Percentiles rank a stretch among this genome's conserved stretches.
phyloP scores from a whole-genome alignment of 2,888 invertebrate species.

The Fissipunctia ypsillon region DNA sequence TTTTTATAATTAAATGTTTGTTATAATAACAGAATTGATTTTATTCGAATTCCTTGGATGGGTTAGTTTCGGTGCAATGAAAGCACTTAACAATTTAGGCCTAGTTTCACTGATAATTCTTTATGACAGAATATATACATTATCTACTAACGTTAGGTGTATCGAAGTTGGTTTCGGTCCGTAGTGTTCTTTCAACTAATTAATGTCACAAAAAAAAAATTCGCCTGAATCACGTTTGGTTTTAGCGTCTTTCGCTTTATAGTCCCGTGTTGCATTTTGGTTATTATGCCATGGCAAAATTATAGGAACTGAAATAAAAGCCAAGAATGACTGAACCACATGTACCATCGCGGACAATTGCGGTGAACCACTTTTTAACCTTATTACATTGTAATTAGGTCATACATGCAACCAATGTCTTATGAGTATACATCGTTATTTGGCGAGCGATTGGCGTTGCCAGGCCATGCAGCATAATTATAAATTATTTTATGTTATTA shows the following conservation, averaged over 20 bases:
- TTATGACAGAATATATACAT: slow-evolving; percentile 21
- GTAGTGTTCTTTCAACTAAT: slow-evolving; percentile 38
- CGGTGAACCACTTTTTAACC: too few species aligned
- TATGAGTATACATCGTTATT: background rate
- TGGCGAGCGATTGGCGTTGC: background rate
- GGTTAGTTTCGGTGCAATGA: slow-evolving; percentile 10
- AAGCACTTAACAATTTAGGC: slow-evolving; percentile 16
- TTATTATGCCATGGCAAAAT: background rate
- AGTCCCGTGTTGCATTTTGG: background rate
- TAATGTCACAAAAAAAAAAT: slow-evolving; percentile 56
- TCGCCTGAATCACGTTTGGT: slow-evolving; percentile 15
- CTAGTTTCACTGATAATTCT: slow-evolving; percentile 15
- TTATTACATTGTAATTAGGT: too few species aligned
- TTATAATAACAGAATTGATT: slow-evolving; percentile 53
- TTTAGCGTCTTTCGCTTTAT: slow-evolving; percentile 23
- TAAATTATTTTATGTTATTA: slow-evolving; percentile 1
- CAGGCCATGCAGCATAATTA: background rate
- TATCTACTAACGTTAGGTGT: slow-evolving; percentile 26
- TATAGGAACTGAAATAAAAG: background rate
- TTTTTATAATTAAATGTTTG: slow-evolving; percentile 46
- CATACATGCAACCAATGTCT: too few species aligned
- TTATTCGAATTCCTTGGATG: slow-evolving; percentile 48
- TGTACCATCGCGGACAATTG: too few species aligned
- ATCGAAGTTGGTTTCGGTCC: slow-evolving; percentile 29
- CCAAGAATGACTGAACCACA: background rate